phyloP scores from a whole-genome alignment of 2,888 invertebrate genomes.

The Apodemia mormo region DNA sequence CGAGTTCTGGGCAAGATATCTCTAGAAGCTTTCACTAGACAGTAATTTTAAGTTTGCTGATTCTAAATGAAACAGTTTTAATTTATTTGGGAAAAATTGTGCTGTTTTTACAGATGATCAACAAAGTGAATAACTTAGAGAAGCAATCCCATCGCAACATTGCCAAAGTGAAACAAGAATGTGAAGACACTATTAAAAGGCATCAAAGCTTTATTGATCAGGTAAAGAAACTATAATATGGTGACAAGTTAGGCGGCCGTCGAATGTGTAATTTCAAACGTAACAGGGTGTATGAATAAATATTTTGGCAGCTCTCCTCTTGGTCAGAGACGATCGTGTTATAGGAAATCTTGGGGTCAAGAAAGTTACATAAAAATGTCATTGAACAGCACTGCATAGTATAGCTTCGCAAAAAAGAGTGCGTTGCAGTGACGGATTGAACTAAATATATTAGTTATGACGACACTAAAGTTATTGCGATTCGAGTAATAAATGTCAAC shows the following conservation, averaged over 20 bases:
- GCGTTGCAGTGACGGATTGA: no score
- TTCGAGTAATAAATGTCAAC: no score
- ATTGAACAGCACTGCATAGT: neutral
- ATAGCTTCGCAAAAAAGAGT: no score
- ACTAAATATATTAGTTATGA: no score
- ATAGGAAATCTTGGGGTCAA: neutral
- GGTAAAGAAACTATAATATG: conserved; percentile 52
- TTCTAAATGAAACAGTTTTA: no score
- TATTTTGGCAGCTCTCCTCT: neutral
- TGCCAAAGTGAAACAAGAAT: conserved; percentile 81
- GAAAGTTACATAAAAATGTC: neutral
- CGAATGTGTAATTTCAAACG: neutral
- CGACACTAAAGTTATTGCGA: no score
- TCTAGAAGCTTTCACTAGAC: no score
- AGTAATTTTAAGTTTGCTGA: no score
- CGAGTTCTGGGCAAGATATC: no score
- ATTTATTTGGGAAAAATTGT: no score
- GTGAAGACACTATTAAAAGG: conserved; percentile 86
- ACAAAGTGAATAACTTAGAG: conserved; percentile 70
- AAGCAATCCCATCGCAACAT: conserved; percentile 68
- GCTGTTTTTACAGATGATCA: conserved; percentile 60
- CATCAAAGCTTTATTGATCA: conserved; percentile 93
- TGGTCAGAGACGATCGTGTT: neutral
- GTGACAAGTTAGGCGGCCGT: no score
- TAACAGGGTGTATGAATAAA: neutral